These are phyloP conservation scores for Ochotona princeps DNA, from an alignment of 2,113 vertebrate species.

Conservation along the genomic window DNA sequence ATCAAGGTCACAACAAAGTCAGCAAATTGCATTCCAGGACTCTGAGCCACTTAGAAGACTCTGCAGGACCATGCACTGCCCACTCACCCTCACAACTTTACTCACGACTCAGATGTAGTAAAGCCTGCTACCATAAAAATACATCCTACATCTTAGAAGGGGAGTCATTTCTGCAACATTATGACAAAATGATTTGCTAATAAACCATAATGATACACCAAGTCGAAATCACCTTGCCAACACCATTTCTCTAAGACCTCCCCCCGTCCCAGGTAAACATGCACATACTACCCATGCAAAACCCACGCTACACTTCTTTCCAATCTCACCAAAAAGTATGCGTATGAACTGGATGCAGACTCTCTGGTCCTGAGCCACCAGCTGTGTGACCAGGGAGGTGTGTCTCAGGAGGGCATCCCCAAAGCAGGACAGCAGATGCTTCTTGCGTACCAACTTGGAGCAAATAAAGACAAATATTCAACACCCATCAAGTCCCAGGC, in stretches of 20 bases:
- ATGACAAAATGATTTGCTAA: constrained; percentile 20
- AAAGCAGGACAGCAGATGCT: constrained; percentile 87
- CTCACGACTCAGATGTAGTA: background rate
- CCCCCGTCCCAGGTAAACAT: background rate
- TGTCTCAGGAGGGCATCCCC: constrained; percentile 86
- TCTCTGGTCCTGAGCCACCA: constrained; percentile 89
- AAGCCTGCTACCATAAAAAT: background rate
- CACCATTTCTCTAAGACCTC: background rate
- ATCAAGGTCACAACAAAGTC: constrained; percentile 1
- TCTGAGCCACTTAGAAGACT: background rate
- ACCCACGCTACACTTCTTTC: background rate
- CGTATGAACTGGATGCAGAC: constrained; percentile 87
- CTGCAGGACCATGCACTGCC: background rate
- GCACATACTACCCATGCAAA: background rate
- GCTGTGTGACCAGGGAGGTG: constrained; percentile 82
- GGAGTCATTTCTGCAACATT: background rate
- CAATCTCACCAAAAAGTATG: constrained; percentile 91
- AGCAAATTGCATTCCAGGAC: background rate
- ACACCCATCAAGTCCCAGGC: background rate
- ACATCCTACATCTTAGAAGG: background rate
- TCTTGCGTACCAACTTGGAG: constrained; percentile 92
- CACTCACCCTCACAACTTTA: background rate
- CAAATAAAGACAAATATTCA: constrained; percentile 20
- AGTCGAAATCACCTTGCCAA: background rate
- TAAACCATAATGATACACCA: background rate